Base-by-base conservation (phyloP, 1,140 invertebrate species). In the Bombus huntii region DNA sequence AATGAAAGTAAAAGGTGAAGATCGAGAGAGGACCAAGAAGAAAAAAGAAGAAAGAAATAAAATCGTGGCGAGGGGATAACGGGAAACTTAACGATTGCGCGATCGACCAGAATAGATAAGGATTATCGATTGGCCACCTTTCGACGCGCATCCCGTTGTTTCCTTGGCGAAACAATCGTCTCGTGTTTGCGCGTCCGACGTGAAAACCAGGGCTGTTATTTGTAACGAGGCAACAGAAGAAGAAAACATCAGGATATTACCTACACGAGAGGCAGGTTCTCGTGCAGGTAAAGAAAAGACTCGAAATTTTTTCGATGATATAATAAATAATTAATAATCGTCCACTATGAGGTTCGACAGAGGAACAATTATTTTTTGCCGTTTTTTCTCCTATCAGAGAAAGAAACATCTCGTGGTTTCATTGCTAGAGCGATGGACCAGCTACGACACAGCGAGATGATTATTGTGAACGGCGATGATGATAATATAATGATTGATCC, bases 61-160 rank as follows among this genome's bases (percentile, higher is more conserved):
- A 31, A 28, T 13, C 28, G 59, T n/a, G 53, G 31, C 34, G 53
- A 53, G 82, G 28, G 57, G 70, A 65, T 68, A 59, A 70, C 39
- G 59, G 78, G 78, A 80, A 62, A 68, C 5, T 22, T 31, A 77
- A 80, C 76, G 47, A 81, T 78, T 31, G 78, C 83, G 62, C 66
- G 88, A 78, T 68, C 83, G 68, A 88, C 73, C 66, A 62, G 70
- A 85, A 31, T 31, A 57, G 57, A 89, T 44, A 39, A 72, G 39
- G 42, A 82, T 42, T 62, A 79, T 70, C 72, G 83, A 85, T 39
- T 85, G 47, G 74, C 34, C 68, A 75, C 84, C 80, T 88, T 86
- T 85, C 80, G 65, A 90, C 83, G 91, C 88, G 91, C 91, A 92
- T 91, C 91, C 85, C 86, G 80, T 91, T 92, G 91, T 92, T 92